Conservation (phyloP, 2,797 vertebrate genomes). For the Carduelis carduelis region DNA sequence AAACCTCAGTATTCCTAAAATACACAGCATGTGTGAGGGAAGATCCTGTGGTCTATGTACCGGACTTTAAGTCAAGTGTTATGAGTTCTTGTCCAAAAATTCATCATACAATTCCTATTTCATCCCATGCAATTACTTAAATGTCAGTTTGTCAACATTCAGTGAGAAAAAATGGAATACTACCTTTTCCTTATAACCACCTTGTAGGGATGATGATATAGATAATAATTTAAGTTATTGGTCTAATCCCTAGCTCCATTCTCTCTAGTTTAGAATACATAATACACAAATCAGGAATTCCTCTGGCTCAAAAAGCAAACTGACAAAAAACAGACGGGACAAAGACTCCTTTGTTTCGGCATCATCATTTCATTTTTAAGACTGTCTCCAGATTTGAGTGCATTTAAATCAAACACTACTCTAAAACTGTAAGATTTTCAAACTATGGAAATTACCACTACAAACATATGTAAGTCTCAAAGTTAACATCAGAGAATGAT, state of each 20-base stretch:
- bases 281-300: neutral
- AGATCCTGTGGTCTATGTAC: neutral
- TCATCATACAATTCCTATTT: neutral
- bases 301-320: neutral
- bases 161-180: neutral
- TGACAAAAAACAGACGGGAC: neutral
- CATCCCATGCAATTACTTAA: neutral
- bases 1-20: neutral
- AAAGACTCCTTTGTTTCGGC: neutral
- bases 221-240: neutral
- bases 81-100: neutral
- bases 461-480: neutral
- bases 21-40: neutral
- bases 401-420: neutral
- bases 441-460: neutral
- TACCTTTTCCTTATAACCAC: neutral
- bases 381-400: neutral
- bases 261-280: neutral
- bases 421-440: neutral
- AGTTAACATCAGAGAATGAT: neutral
- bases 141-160: neutral
- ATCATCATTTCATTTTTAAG: neutral
- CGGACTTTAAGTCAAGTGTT: neutral
- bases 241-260: neutral
- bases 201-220: neutral